These are phyloP conservation scores for Orbicella faveolata DNA, from an alignment of 64 coral and sea anemone species.

Conservation along the genomic window DNA sequence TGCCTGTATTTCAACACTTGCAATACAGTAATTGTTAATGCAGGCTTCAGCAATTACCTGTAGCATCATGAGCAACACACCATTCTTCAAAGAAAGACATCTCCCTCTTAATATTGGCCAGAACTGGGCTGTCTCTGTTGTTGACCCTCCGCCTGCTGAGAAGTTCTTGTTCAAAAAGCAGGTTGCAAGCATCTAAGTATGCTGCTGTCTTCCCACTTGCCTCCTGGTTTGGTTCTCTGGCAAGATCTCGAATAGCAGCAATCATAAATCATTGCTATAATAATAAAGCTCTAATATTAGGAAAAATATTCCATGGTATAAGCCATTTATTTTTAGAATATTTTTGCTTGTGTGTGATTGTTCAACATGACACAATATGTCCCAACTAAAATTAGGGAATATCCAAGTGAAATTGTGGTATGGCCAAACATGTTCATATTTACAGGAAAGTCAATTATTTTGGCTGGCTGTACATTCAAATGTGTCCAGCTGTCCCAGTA, in stretches of 20 bases:
- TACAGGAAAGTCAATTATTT: neutral
- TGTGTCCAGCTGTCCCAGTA: conserved; percentile 30
- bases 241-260: neutral
- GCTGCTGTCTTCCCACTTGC: conserved; percentile 11
- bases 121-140: conserved; percentile 16
- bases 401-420: neutral
- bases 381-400: neutral
- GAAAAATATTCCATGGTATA: neutral
- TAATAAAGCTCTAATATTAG: conserved; percentile 6
- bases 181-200: conserved; percentile 26
- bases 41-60: conserved; percentile 10
- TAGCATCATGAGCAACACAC: conserved; percentile 32
- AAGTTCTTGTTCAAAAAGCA: conserved; percentile 17
- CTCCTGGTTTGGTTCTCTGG: conserved; percentile 14
- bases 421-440: neutral
- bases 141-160: conserved; percentile 34
- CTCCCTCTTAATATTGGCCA: conserved; percentile 41
- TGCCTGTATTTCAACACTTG: neutral
- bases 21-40: neutral
- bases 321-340: conserved; percentile 9
- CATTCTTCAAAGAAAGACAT: conserved; percentile 61
- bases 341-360: neutral
- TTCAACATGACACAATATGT: neutral
- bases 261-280: conserved; percentile 23
- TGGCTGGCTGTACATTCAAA: conserved; percentile 28